Percentiles rank a stretch among this genome's conserved stretches.
phyloP scores from a whole-genome alignment of 2,113 vertebrate genomes.

The Gymnocephalus cernua region DNA sequence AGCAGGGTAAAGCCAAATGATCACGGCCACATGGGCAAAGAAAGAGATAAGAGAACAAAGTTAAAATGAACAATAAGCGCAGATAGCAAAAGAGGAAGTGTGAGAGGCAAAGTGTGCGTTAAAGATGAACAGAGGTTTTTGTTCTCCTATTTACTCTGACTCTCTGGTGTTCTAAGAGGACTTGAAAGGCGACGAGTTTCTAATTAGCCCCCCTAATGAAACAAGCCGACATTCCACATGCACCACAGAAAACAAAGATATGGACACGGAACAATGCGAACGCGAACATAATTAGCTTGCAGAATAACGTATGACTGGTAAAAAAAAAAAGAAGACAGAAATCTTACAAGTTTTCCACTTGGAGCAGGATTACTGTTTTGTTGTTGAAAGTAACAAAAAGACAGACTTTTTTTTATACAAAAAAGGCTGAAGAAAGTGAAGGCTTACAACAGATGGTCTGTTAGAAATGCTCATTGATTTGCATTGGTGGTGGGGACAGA shows the following conservation, averaged over 20 bases:
- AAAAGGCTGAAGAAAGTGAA: not conserved
- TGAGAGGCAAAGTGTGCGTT: constrained; percentile 41
- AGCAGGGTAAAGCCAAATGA: constrained; percentile 55
- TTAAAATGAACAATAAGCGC: constrained; percentile 9
- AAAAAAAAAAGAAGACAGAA: not conserved
- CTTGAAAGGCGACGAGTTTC: constrained; percentile 53
- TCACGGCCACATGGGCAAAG: constrained; percentile 41
- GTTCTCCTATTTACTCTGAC: constrained; percentile 31
- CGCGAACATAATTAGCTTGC: constrained; percentile 50
- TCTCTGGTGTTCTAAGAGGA: constrained; percentile 34
- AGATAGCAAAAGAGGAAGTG: constrained; percentile 14
- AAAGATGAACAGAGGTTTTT: constrained; percentile 53
- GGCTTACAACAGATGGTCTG: constrained; percentile 28
- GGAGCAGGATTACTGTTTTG: constrained; percentile 4
- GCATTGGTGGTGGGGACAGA: not conserved
- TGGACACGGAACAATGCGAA: constrained; percentile 55
- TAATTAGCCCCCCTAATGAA: constrained; percentile 68
- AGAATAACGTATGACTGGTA: constrained; percentile 24
- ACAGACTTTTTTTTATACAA: not conserved
- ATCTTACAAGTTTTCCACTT: constrained; percentile 10
- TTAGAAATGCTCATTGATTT: constrained; percentile 32
- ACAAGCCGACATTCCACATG: constrained; percentile 41
- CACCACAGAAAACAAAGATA: constrained; percentile 41
- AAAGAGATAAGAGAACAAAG: constrained; percentile 49
- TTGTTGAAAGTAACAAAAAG: not conserved